Base-by-base conservation (phyloP, 2,888 invertebrate species). In the Scaptomyza caliginosa region DNA sequence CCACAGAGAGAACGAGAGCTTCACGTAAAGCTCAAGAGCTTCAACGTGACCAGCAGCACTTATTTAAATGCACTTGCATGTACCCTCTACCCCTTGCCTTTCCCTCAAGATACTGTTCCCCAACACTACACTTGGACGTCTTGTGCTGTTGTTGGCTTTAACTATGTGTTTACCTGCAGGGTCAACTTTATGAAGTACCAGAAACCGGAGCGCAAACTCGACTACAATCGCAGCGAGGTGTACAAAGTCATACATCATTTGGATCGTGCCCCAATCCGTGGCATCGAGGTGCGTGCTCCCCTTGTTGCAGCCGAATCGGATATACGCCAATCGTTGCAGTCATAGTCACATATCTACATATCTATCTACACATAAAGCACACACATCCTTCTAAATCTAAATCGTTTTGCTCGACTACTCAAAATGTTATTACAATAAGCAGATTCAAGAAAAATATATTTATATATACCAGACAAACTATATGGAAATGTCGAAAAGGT, bases 111-210 rank as follows among this genome's bases (percentile, higher is more conserved):
- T 23, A 0, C 10, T 42, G 7, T 6, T 13, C 6, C 34, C 10
- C 2, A 1, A 7, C 7, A 6, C 10, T 6, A 2, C 26, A 3
- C 10, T 39, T 4, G 11, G 4, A 6, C 21, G 13, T 4, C 6
- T n/a, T 17, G 48, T 2, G 13, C 50, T 40, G 17, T 43, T 19
- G 13, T 19, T 43, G 24, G 32, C 16, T 52, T 32, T 45, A 42
- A 16, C 42, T 6, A 17, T 19, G 42, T 34, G 2, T 40, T 39
- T 57, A n/a, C n/a, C 36, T 49, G 49, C 92, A 97, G 97, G 90
- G 96, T 97, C 59, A 97, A 97, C 93, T 97, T 97, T 91, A 94
- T 96, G 93, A 97, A 97, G 91, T 97, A 96, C 92, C 95, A 96
- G 89, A 96, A 96, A 86, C 95, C 95, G 24, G 94, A 96, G 65